Evolutionary conservation across 2,797 vertebrate species (phyloP).

Genomic region (Molossus molossus): DNA sequence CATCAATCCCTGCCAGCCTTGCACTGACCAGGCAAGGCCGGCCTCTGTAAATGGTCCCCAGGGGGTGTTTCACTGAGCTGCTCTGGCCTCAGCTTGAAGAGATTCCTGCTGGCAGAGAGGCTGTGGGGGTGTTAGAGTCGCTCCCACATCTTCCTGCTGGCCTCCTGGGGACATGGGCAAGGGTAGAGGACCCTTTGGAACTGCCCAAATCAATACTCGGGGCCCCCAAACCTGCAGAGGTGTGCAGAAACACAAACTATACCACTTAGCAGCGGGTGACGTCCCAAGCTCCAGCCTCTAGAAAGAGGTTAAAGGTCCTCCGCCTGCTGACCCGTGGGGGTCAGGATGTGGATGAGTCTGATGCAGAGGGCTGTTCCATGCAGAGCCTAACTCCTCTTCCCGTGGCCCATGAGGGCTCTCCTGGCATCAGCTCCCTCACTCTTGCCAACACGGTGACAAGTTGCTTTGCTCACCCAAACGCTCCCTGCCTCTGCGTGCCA

Average conservation of each 20-base stretch:
- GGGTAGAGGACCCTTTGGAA: not conserved
- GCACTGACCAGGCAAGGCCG: not conserved
- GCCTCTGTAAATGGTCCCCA: not conserved
- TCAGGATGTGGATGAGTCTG: not conserved
- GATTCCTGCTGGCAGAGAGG: not conserved
- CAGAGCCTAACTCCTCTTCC: not conserved
- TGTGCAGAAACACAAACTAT: not conserved
- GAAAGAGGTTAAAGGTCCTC: not conserved
- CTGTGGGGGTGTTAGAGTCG: not conserved
- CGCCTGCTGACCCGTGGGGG: not conserved
- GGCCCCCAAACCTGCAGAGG: not conserved
- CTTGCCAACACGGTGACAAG: not conserved
- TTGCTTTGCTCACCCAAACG: not conserved
- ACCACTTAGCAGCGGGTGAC: not conserved
- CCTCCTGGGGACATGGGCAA: not conserved
- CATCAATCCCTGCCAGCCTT: not conserved
- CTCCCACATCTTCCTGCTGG: not conserved
- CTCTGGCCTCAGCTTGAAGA: not conserved
- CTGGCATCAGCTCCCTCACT: not conserved
- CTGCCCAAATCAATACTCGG: no score
- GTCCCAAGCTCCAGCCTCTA: not conserved
- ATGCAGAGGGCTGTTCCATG: rapidly evolving
- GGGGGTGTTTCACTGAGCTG: not conserved
- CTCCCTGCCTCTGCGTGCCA: not conserved
- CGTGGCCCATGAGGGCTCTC: not conserved